These are phyloP conservation scores for Popillia japonica DNA, from an alignment of 1,140 invertebrate genomes.

Conservation along the genomic window DNA sequence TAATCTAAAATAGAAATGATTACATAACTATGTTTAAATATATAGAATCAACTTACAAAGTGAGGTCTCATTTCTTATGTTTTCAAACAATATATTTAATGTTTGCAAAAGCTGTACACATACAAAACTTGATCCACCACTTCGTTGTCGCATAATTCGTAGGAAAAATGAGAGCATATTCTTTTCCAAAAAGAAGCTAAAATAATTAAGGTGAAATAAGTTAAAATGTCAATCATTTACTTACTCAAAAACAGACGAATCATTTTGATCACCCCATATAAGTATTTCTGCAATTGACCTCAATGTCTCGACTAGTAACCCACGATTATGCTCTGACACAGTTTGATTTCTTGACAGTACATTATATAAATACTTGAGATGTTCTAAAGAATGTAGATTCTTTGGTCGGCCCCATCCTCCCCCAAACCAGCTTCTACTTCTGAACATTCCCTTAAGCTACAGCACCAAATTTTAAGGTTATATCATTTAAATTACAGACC, in stretches of 20 bases:
- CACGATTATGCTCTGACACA: constrained; percentile 93
- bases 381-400: constrained; percentile 95
- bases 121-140: constrained; percentile 90
- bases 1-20: constrained; percentile 83
- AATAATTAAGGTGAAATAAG: constrained; percentile 56
- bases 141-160: constrained; percentile 96
- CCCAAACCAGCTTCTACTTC: constrained; percentile 87
- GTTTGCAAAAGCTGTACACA: constrained; percentile 98
- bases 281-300: constrained; percentile 98
- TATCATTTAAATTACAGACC: neutral
- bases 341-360: constrained; percentile 96
- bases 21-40: constrained; percentile 28
- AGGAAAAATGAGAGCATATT: constrained; percentile 99
- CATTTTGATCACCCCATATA: constrained; percentile 99
- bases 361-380: constrained; percentile 96
- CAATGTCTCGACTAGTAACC: constrained; percentile 95
- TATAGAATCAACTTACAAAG: constrained; percentile 81
- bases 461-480: neutral
- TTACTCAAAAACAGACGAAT: constrained; percentile 99
- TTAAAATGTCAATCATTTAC: constrained; percentile 58
- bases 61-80: constrained; percentile 98
- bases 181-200: constrained; percentile 97
- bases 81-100: constrained; percentile 99
- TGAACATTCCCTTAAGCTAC: constrained; percentile 70
- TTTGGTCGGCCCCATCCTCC: constrained; percentile 90